Base-by-base conservation (phyloP, 53 echinoderm and acorn worm genomes). In the Apostichopus leukothele region DNA sequence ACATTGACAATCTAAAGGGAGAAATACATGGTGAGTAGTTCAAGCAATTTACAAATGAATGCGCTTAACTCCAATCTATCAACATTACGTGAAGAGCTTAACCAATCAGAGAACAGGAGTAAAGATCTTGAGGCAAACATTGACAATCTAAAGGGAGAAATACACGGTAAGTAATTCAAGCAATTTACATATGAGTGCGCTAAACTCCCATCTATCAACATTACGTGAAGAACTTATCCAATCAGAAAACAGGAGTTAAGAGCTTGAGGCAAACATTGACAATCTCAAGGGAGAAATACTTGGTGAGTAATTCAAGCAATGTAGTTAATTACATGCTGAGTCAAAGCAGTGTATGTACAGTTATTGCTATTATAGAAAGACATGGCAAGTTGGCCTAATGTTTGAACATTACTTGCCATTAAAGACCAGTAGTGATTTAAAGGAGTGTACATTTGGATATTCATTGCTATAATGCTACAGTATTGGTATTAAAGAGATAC, bases 21-120 rank as follows among this genome's bases (percentile, higher is more conserved):
- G 95, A 98, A 78, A 91, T 92, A 59, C 95, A 96, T 71, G 98
- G 97, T 97, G 88, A 77, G 57, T 66, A 39, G 3, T 39, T 39
- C 39, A 12, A 89, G 87, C 7, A 92, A 75, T 59, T 86, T 97
- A 94, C 97, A 97, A 83, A 89, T 97, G 4, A 85, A 90, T 53
- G 97, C 95, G 21, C 93, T 97, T 81, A 97, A 94, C 89, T 95
- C 95, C 77, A 97, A 97, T 92, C 92, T 97, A 26, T 90, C 91
- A 13, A 94, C 94, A 0, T 71, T 97, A 52, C 90, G 97, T 7
- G 91, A 89, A 51, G 95, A 97, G 63, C 85, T 97, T 57, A 71
- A 90, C 19, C 92, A 94, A 81, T 91, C 95, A 63, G 97, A 97
- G 66, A 89, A 81, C 1, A 90, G 95, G 51, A 53, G 76, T 76